Evolutionary conservation across 2,113 vertebrate genomes (phyloP).

Genomic region (Oryctolagus cuniculus): DNA sequence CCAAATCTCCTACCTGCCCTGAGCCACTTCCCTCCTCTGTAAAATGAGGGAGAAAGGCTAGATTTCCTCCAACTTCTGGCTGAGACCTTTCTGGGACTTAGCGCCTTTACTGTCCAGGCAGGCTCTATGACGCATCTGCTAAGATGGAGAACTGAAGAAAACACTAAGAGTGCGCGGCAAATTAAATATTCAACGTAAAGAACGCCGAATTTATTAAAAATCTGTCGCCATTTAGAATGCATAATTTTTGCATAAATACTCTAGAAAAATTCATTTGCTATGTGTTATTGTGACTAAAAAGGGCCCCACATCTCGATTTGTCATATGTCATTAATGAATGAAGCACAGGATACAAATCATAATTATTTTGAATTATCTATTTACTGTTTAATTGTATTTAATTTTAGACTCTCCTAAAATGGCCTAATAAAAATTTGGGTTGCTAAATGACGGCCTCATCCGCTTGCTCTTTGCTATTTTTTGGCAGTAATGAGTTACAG

Average conservation of each 20-base stretch:
- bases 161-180: slow-evolving; percentile 21
- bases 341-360: slow-evolving; percentile 56
- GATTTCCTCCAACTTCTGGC: not conserved
- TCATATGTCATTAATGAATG: slow-evolving; percentile 59
- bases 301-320: slow-evolving; percentile 27
- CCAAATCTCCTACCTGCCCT: not conserved
- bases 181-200: slow-evolving; percentile 67
- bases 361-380: slow-evolving; percentile 66
- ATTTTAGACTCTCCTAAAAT: slow-evolving; percentile 63
- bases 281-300: slow-evolving; percentile 45
- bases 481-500: slow-evolving; percentile 44
- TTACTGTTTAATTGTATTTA: slow-evolving; percentile 64
- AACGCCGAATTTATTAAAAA: slow-evolving; percentile 52
- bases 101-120: not conserved
- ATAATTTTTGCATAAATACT: slow-evolving; percentile 71
- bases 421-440: slow-evolving; percentile 55
- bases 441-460: slow-evolving; percentile 49
- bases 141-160: slow-evolving; percentile 23
- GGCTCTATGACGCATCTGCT: not conserved
- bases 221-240: slow-evolving; percentile 54
- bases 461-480: slow-evolving; percentile 52
- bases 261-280: slow-evolving; percentile 59
- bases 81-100: slow-evolving; percentile 1
- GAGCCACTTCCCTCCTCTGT: not conserved
- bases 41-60: slow-evolving; percentile 9